Evolutionary conservation across 2,888 invertebrate genomes (phyloP).

Genomic region (Eilema sororculum): DNA sequence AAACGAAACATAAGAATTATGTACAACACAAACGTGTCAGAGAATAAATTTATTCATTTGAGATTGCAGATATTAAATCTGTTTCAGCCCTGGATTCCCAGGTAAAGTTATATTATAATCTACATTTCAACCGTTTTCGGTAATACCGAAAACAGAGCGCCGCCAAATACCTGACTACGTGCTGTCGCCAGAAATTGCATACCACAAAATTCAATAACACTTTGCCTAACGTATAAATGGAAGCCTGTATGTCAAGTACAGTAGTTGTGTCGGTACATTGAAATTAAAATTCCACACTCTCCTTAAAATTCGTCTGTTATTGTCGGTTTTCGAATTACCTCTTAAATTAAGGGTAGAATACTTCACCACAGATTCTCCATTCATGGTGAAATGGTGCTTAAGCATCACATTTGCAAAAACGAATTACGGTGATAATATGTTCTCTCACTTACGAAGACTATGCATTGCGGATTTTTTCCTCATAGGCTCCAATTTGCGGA

Average conservation of each 20-base stretch:
- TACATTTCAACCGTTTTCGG: no score
- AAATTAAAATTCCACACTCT: background rate
- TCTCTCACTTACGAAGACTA: background rate
- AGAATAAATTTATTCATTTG: no score
- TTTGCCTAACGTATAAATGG: background rate
- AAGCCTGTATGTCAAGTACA: background rate
- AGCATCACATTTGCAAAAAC: background rate
- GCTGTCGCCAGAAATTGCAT: background rate
- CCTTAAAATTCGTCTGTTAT: background rate
- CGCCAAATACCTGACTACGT: background rate
- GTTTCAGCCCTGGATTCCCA: no score
- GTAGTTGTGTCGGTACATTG: background rate
- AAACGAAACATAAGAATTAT: no score
- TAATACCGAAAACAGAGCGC: background rate
- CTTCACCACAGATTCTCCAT: no score
- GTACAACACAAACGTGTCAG: no score
- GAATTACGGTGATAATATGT: background rate
- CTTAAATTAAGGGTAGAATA: background rate
- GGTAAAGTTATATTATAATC: no score
- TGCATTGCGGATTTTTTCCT: background rate
- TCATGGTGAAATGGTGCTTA: background rate
- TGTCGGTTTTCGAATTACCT: background rate
- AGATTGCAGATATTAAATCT: no score
- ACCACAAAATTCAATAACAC: background rate
- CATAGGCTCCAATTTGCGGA: no score